phyloP scores from a whole-genome alignment of 2,797 vertebrate genomes.

The Spea hammondii region DNA sequence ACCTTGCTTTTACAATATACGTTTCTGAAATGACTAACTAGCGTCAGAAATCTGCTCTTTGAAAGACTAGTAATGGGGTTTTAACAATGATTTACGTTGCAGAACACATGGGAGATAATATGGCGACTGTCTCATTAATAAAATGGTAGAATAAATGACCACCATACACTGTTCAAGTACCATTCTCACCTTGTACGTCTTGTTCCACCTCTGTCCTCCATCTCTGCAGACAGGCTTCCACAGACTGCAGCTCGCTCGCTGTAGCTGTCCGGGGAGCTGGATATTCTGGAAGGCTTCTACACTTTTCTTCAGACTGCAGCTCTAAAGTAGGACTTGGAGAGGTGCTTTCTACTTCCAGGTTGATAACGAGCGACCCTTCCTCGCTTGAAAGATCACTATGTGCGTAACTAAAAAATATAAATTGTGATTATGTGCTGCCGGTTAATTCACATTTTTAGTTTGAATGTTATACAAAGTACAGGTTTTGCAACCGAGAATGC shows the following conservation, averaged over 20 bases:
- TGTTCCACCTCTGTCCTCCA: slow-evolving; percentile 89
- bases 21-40: too few relatives aligned
- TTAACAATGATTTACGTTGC: too few relatives aligned
- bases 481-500: too few relatives aligned
- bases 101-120: too few relatives aligned
- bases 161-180: neutral
- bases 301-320: slow-evolving; percentile 53
- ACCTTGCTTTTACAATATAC: too few relatives aligned
- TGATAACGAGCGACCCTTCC: slow-evolving; percentile 45
- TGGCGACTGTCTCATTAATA: neutral
- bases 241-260: slow-evolving; percentile 80
- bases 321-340: slow-evolving; percentile 58
- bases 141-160: neutral
- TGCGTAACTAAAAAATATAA: too few relatives aligned
- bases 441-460: too few relatives aligned
- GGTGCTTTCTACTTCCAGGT: slow-evolving; percentile 4
- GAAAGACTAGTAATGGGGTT: too few relatives aligned
- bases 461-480: too few relatives aligned
- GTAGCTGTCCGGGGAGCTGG: slow-evolving; percentile 78
- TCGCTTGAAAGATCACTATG: slow-evolving; percentile 46
- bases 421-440: too few relatives aligned
- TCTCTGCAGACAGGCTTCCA: slow-evolving; percentile 83
- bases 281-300: slow-evolving; percentile 38
- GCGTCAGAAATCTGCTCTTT: too few relatives aligned
- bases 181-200: slow-evolving; percentile 80